Percentiles rank a stretch among this genome's conserved stretches.
Conservation (phyloP, 2,888 invertebrate species). For the Syritta pipiens region DNA sequence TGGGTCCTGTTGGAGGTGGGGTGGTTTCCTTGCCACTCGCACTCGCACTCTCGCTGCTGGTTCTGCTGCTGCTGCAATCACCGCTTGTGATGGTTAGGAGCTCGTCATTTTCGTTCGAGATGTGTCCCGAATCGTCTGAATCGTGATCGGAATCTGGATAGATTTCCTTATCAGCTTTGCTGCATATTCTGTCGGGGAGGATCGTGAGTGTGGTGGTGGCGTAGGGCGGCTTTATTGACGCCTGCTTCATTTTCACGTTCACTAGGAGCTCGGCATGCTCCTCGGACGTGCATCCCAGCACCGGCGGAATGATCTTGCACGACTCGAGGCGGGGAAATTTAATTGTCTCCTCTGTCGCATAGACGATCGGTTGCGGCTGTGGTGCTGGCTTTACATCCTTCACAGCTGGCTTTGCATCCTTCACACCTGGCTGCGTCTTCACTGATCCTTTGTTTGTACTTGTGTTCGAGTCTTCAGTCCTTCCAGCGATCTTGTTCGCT, state of each 20-base stretch:
- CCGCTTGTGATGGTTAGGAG: conserved; percentile 64
- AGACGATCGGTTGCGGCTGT: conserved; percentile 65
- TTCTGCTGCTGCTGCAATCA: conserved; percentile 65
- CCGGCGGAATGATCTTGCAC: conserved; percentile 77
- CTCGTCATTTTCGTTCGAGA: conserved; percentile 85
- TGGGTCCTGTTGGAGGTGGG: conserved; percentile 50
- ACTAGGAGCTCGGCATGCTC: conserved; percentile 77
- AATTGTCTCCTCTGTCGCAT: conserved; percentile 76
- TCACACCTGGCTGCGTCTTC: conserved; percentile 5
- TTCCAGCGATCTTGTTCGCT: conserved; percentile 19
- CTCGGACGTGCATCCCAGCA: conserved; percentile 76
- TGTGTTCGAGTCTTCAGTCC: conserved; percentile 11
- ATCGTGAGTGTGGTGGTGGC: conserved; percentile 38
- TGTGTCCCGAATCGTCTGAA: conserved; percentile 90
- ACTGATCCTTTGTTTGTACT: conserved; percentile 43
- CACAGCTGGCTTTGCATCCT: too few relatives aligned
- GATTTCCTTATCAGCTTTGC: conserved; percentile 21
- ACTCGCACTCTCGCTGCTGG: conserved; percentile 56
- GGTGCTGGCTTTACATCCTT: too few relatives aligned
- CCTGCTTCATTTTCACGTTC: conserved; percentile 73
- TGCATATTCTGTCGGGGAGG: conserved; percentile 52
- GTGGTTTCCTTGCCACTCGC: conserved; percentile 63
- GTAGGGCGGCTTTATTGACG: conserved; percentile 61
- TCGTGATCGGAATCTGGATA: conserved; percentile 77
- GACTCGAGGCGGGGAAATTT: conserved; percentile 75